Evolutionary conservation across 1,140 invertebrate species (phyloP), one percentile per base, ranked within the genome.

Genomic region (Psix sp.): DNA sequence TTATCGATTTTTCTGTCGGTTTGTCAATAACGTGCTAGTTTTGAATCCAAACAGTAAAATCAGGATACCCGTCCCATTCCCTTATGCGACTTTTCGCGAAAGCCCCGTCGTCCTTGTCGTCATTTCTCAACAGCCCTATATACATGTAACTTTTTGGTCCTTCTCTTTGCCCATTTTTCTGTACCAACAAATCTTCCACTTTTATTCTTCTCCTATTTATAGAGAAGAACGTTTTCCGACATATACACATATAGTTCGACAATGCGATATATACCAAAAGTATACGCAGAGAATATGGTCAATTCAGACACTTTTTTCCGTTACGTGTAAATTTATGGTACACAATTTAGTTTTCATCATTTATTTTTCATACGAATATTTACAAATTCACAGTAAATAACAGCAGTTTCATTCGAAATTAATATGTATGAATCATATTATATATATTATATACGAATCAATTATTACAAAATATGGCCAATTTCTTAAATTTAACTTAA

Each of bases 1-100:
- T 62, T 70, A 84, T 83, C 79, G 83, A 84, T 84, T 85, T 85
- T 84, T 82, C 78, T 79, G 75, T 82, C 82, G 74, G 76, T 77
- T 82, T 77, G 48, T 79, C 82, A 82, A 84, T 85, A 84, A 81
- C 76, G 78, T 74, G 77, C 74, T 71, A 80, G 78, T 82, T 76
- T 74, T 74, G 79, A 84, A 84, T 84, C 72, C 77, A 43, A 74
- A 52, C 56, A 74, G 75, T 77, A 72, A 77, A 80, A 76, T 57
- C 77, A 48, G 45, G 18, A 51, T 43, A 39, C 49, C 56, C 43
- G 17, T 67, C 45, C 45, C 48, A 57, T 56, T 57, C 51, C 33
- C 48, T 74, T 63, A 60, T 70, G 67, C 76, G 74, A 76, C 66
- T 77, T 75, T 76, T 79, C 71, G 67, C 70, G 63, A 77, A 76